phyloP scores from a whole-genome alignment of 1,140 invertebrate species.

The Nephila pilipes region DNA sequence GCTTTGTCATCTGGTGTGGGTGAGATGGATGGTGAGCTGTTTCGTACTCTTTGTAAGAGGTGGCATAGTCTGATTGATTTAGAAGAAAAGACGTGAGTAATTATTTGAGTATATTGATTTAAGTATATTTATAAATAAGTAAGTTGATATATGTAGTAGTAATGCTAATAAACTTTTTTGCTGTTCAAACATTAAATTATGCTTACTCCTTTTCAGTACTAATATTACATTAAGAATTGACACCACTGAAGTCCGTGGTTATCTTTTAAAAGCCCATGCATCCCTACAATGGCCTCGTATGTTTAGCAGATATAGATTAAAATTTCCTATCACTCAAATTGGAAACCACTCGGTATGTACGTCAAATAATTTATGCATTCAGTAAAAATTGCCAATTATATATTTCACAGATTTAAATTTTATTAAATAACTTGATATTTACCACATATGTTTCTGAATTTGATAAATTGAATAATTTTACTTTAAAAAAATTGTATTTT shows the following conservation, averaged over 20 bases:
- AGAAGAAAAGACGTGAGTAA: slow-evolving; percentile 74
- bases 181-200: not conserved
- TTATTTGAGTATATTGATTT: not conserved
- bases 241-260: slow-evolving; percentile 88
- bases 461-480: slow-evolving; percentile 11
- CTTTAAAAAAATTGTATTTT: slow-evolving; percentile 46
- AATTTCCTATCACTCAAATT: slow-evolving; percentile 91
- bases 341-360: slow-evolving; percentile 86
- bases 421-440: not conserved
- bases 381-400: not conserved
- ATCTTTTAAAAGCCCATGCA: slow-evolving; percentile 87
- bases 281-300: slow-evolving; percentile 88
- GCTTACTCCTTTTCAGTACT: slow-evolving; percentile 81
- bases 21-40: slow-evolving; percentile 85
- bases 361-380: not conserved
- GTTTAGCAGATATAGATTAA: slow-evolving; percentile 83
- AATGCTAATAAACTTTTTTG: not conserved
- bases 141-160: not conserved
- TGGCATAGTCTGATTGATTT: slow-evolving; percentile 77
- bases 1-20: slow-evolving; percentile 85
- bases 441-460: not conserved
- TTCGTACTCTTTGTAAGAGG: slow-evolving; percentile 81
- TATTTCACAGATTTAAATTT: not conserved
- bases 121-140: not conserved
- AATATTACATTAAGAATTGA: slow-evolving; percentile 89